Evolutionary conservation across 53 echinoderm and acorn worm species (phyloP).

Genomic region (Echinarachnius parma): DNA sequence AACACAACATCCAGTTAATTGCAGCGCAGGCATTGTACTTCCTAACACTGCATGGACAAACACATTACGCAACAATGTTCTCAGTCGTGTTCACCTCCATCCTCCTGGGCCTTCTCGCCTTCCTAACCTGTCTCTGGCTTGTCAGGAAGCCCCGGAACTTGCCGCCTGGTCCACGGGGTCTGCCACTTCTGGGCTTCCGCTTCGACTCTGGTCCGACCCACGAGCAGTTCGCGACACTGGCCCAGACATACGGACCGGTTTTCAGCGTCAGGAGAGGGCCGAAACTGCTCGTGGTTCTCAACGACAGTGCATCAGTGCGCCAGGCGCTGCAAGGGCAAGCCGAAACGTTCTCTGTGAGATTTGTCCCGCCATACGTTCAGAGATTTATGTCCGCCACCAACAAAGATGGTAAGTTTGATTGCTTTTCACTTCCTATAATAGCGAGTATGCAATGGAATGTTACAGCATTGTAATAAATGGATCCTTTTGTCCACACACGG

Average conservation of each 20-base stretch:
- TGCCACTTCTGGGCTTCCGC: slow-evolving; percentile 1
- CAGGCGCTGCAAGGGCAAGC: slow-evolving; percentile 37
- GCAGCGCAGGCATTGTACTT: no score
- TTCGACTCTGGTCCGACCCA: slow-evolving; percentile 4
- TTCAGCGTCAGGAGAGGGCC: slow-evolving; percentile 33
- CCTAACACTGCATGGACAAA: no score
- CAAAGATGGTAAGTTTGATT: slow-evolving; percentile 12
- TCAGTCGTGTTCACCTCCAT: no score
- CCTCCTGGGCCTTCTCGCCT: background rate
- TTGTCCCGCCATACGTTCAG: background rate
- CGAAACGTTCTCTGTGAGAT: slow-evolving; percentile 37
- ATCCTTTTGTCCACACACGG: no score
- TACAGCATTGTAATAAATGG: no score
- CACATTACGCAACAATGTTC: no score
- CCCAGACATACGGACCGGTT: slow-evolving; percentile 41
- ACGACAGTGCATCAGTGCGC: slow-evolving; percentile 2
- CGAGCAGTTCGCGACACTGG: background rate
- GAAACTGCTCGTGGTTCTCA: slow-evolving; percentile 31
- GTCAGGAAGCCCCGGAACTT: background rate
- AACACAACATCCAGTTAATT: no score
- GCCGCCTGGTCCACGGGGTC: slow-evolving; percentile 14
- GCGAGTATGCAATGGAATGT: no score
- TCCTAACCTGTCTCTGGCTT: background rate
- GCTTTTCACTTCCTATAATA: no score
- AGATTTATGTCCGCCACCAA: background rate